These are phyloP conservation scores for Beaufortia kweichowensis DNA, from an alignment of 2,113 vertebrate species.

Conservation along the genomic window DNA sequence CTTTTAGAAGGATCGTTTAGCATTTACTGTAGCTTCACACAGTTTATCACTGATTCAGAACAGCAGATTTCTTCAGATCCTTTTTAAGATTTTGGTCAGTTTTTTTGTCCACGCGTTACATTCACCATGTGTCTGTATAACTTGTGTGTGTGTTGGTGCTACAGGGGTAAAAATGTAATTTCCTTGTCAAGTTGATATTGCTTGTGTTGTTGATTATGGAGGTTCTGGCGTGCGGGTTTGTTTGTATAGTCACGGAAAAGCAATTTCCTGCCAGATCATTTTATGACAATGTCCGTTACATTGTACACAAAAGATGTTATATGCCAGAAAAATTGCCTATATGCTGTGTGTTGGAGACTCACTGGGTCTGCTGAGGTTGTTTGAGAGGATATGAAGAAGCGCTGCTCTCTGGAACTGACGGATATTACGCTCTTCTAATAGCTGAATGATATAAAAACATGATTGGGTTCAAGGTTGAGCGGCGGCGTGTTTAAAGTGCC, in stretches of 20 bases:
- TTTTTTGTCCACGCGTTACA: neutral
- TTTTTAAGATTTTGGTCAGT: neutral
- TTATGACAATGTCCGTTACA: neutral
- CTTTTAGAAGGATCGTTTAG: no score
- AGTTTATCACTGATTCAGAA: no score
- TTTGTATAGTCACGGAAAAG: constrained; percentile 11
- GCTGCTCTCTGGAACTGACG: constrained; percentile 45
- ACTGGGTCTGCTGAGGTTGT: constrained; percentile 48
- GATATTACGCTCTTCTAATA: constrained; percentile 51
- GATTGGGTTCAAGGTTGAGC: constrained; percentile 13
- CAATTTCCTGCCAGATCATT: neutral
- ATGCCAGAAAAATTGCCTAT: no score
- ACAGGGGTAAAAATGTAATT: constrained; percentile 58
- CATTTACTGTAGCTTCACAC: no score
- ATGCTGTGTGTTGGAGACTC: constrained; percentile 63
- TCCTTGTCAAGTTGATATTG: constrained; percentile 55
- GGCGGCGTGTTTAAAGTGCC: constrained; percentile 2
- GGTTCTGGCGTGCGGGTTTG: constrained; percentile 4
- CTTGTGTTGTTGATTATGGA: constrained; percentile 34
- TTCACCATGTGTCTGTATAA: neutral
- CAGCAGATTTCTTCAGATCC: no score
- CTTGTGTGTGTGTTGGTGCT: neutral
- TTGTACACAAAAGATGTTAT: neutral
- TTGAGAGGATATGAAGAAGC: constrained; percentile 59
- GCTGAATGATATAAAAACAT: constrained; percentile 17